Evolutionary conservation across 1,140 invertebrate species (phyloP).

Genomic region (Leptestheria dahalacensis): DNA sequence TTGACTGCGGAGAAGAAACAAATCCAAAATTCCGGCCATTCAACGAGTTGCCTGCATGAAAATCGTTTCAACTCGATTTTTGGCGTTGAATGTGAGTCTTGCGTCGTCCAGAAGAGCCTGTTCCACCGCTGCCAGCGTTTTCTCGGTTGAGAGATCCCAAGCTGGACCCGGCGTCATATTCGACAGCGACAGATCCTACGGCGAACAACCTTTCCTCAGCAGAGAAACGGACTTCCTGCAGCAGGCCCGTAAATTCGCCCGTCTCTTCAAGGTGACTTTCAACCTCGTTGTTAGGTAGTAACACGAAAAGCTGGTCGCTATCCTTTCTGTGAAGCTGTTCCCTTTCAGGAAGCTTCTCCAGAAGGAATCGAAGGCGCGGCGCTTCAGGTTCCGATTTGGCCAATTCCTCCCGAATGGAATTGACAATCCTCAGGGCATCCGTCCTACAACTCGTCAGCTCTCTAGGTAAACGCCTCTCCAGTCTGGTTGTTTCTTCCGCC

Average conservation of each 20-base stretch:
- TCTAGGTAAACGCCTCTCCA: too few species aligned
- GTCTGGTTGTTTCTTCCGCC: too few species aligned
- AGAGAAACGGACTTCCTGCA: neutral
- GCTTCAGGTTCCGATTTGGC: too few species aligned
- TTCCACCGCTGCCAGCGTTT: neutral
- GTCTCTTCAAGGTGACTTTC: neutral
- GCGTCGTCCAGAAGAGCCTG: neutral
- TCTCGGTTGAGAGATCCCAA: neutral
- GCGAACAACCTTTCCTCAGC: neutral
- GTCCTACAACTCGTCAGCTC: too few species aligned
- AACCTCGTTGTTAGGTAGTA: neutral
- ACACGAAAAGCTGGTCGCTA: neutral
- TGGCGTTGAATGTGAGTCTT: conserved; percentile 1
- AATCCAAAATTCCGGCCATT: neutral
- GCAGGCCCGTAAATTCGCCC: neutral
- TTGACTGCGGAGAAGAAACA: neutral
- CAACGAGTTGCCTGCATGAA: neutral
- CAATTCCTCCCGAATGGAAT: too few species aligned
- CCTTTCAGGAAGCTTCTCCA: neutral
- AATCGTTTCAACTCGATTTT: conserved; percentile 3
- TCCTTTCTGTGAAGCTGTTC: neutral
- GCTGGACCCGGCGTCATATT: neutral
- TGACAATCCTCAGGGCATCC: too few species aligned
- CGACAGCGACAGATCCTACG: neutral
- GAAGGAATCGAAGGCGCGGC: neutral